A percentile compares a stretch with the other conserved stretches of the same genome.
Conservation (phyloP, 37 sponge, comb jelly and placozoan genomes). For the Haliclona indistincta region DNA sequence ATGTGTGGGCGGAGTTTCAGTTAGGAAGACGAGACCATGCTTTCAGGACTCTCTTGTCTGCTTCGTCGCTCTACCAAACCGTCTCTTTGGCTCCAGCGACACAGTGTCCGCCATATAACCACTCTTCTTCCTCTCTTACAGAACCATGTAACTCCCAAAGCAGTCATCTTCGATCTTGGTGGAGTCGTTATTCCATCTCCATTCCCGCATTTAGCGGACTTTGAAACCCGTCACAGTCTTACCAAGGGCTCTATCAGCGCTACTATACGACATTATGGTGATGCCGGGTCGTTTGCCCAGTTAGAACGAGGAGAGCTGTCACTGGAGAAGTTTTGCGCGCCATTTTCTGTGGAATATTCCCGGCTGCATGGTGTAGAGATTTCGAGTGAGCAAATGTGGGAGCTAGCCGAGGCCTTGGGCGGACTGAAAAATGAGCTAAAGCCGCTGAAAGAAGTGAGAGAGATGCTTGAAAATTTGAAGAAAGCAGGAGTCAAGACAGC, state of each 20-base stretch:
- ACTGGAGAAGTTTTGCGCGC: conserved; percentile 31
- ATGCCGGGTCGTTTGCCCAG: conserved; percentile 47
- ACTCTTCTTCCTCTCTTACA: too few species aligned
- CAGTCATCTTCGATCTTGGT: conserved; percentile 78
- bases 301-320: conserved; percentile 68
- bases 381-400: conserved; percentile 3
- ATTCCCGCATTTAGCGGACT: conserved; percentile 37
- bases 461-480: conserved; percentile 15
- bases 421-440: conserved; percentile 12
- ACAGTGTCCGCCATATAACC: too few species aligned
- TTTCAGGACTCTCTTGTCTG: too few species aligned
- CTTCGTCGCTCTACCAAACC: too few species aligned
- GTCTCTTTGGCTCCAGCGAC: too few species aligned
- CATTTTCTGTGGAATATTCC: conserved; percentile 40
- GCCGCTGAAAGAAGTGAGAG: conserved; percentile 20
- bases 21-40: too few species aligned
- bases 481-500: conserved; percentile 46
- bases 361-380: conserved; percentile 1
- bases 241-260: conserved; percentile 26
- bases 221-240: conserved; percentile 48
- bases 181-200: conserved; percentile 69
- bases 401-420: conserved; percentile 24
- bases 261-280: conserved; percentile 50
- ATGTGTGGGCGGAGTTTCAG: too few species aligned
- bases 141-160: conserved; percentile 63